phyloP scores from a whole-genome alignment of 2,113 vertebrate genomes.

The Bufo gargarizans region DNA sequence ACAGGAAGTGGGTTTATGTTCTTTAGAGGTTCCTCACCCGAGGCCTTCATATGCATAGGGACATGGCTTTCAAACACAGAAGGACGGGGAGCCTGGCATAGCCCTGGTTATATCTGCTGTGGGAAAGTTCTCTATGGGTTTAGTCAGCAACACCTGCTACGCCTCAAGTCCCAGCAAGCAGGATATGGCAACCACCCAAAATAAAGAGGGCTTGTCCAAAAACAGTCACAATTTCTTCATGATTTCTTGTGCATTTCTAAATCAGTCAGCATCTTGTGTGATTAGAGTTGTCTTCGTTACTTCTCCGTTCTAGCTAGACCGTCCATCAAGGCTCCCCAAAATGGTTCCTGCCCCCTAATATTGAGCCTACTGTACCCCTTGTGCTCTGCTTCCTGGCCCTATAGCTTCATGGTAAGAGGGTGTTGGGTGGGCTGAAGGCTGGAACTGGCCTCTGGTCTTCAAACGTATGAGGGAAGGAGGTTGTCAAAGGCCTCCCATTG shows the following conservation, averaged over 20 bases:
- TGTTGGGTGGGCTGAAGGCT: too few relatives aligned
- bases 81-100: neutral
- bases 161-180: constrained; percentile 40
- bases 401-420: too few relatives aligned
- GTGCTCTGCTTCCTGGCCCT: too few relatives aligned
- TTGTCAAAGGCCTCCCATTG: too few relatives aligned
- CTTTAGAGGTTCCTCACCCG: too few relatives aligned
- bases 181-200: constrained; percentile 12
- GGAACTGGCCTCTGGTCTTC: too few relatives aligned
- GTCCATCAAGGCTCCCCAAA: neutral
- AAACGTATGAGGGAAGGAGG: too few relatives aligned
- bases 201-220: neutral
- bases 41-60: too few relatives aligned
- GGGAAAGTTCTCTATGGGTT: constrained; percentile 4
- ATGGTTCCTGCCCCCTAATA: neutral
- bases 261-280: neutral
- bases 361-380: neutral
- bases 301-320: neutral
- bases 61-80: neutral
- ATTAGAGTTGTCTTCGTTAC: neutral
- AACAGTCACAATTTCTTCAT: constrained; percentile 8
- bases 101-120: neutral
- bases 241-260: neutral
- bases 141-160: constrained; percentile 25
- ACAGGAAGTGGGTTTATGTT: too few relatives aligned